phyloP scores from a whole-genome alignment of 2,888 invertebrate genomes.

The Lamellibrachia columna region DNA sequence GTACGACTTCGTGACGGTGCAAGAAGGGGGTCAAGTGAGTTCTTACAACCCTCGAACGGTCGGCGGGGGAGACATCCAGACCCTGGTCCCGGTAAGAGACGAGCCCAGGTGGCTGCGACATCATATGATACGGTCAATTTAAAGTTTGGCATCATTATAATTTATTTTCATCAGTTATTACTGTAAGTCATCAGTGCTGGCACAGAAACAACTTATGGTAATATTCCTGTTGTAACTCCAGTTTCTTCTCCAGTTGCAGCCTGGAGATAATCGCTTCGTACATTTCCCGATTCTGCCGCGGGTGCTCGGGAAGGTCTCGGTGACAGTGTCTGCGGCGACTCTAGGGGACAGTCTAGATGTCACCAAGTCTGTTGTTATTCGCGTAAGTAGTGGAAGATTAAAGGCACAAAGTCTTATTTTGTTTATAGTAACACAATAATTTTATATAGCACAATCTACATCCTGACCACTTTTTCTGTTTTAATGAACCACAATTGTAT shows the following conservation, averaged over 20 bases:
- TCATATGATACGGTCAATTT: no score
- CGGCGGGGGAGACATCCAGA: slow-evolving; percentile 92
- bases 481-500: no score
- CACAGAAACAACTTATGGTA: no score
- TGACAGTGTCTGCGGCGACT: slow-evolving; percentile 76
- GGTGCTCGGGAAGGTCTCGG: slow-evolving; percentile 76
- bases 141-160: no score
- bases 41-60: slow-evolving; percentile 89
- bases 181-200: no score
- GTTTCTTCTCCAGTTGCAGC: slow-evolving; percentile 56
- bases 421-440: no score
- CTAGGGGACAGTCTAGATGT: slow-evolving; percentile 66
- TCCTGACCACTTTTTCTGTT: no score
- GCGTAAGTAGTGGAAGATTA: slow-evolving; percentile 67
- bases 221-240: background rate
- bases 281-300: slow-evolving; percentile 89
- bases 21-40: background rate
- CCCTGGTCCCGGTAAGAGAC: slow-evolving; percentile 76
- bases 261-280: slow-evolving; percentile 59
- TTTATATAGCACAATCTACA: no score
- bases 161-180: no score
- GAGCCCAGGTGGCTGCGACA: background rate
- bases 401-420: background rate
- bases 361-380: slow-evolving; percentile 69
- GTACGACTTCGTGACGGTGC: slow-evolving; percentile 47